Evolutionary conservation across 1,140 invertebrate species (phyloP), one percentile per base, ranked within the genome.

Genomic region (Ylistrum balloti): DNA sequence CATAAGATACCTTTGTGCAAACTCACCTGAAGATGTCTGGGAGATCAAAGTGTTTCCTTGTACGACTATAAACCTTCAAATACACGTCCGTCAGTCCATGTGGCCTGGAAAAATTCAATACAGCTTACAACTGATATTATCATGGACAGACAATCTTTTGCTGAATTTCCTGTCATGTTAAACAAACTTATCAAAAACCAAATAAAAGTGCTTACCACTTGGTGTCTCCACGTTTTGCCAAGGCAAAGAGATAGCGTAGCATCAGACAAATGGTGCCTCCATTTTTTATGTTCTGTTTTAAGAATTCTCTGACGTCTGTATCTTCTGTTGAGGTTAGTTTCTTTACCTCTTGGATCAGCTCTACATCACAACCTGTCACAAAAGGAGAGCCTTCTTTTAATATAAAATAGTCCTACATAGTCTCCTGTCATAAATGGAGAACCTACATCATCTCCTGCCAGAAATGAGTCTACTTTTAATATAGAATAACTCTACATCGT

Each of bases 261-360:
- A 95, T 93, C 33, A 96, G 90, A 86, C 93, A 94, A 20, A 96
- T 86, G 38, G 94, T 92, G 0, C 95, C 95, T 90, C 93, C 89
- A 86, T 95, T 95, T 85, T 93, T 94, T 13, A 94, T 89, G 85
- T 91, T 91, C 22, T 91, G 88, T 32, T 90, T 38, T 1, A 96
- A 35, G 89, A 95, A 95, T 5, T 86, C 56, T 45, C 85, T 89
- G 11, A 94, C 92, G 33, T 94, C 92, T 56, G 90, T 90, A 22
- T 92, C 90, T 85, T 94, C 93, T 15, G 86, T 91, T 7, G 56
- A 90, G 56, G 33, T 88, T 5, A 92, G 74, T 32, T 41, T 89
- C 28, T 35, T 17, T 33, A n/a, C 85, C 32, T 17, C 41, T 9
- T 22, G 90, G 0, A 86, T 89, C 38, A 87, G 86, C 88, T 92